Evolutionary conservation across 2,888 invertebrate genomes (phyloP).

Genomic region (Athalia circularis): DNA sequence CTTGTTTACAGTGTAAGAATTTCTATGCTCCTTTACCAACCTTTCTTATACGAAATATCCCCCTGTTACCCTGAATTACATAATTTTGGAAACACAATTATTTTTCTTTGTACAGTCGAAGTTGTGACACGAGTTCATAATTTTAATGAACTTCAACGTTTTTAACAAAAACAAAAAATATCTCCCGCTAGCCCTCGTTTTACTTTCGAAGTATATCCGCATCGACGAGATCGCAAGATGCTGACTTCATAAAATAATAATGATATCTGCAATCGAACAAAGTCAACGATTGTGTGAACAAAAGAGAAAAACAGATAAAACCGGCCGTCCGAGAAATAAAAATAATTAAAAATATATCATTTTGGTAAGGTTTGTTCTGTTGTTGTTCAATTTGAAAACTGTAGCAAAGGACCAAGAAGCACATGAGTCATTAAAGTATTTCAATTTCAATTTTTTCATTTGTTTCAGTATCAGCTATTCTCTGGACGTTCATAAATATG

Average conservation of each 20-base stretch:
- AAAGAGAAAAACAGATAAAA: constrained; percentile 14
- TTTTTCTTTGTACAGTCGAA: constrained; percentile 28
- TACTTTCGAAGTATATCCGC: neutral
- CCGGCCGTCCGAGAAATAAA: constrained; percentile 1
- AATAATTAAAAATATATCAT: neutral
- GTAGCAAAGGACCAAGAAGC: constrained; percentile 1
- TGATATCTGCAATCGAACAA: too few relatives aligned
- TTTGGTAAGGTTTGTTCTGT: constrained; percentile 28
- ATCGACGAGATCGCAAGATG: too few relatives aligned
- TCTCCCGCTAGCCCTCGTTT: neutral
- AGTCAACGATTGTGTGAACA: neutral
- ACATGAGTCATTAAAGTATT: constrained; percentile 26
- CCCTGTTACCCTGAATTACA: constrained; percentile 41
- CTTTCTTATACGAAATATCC: constrained; percentile 51
- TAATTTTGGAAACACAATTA: constrained; percentile 22
- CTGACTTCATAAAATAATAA: too few relatives aligned
- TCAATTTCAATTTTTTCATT: constrained; percentile 51
- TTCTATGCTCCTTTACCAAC: constrained; percentile 65
- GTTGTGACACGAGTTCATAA: constrained; percentile 31
- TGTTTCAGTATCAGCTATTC: constrained; percentile 75
- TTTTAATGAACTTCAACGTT: constrained; percentile 12
- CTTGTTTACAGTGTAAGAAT: constrained; percentile 76
- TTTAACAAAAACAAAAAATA: neutral
- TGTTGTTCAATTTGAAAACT: neutral
- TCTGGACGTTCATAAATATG: constrained; percentile 71